Evolutionary conservation across 2,888 invertebrate genomes (phyloP).

Genomic region (Cheilosia soror): DNA sequence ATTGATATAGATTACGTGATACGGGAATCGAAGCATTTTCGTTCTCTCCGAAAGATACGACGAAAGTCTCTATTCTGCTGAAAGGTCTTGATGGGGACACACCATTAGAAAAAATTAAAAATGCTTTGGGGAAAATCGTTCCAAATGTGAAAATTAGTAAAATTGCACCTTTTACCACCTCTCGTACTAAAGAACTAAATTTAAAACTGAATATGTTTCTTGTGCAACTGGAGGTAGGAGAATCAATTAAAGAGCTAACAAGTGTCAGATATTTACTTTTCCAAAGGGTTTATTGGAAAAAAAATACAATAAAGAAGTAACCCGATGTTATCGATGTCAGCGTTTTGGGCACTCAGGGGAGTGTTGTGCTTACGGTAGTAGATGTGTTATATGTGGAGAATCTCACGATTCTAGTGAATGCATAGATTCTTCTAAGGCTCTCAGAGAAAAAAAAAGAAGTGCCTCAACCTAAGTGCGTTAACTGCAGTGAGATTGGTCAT

Average conservation of each 20-base stretch:
- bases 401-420: conserved; percentile 13
- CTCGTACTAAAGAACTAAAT: conserved; percentile 17
- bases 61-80: conserved; percentile 28
- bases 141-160: conserved; percentile 30
- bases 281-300: conserved; percentile 19
- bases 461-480: conserved; percentile 4
- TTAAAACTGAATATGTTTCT: conserved; percentile 29
- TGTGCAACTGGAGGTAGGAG: conserved; percentile 26
- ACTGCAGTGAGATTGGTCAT: conserved; percentile 8
- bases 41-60: conserved; percentile 16
- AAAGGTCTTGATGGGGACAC: conserved; percentile 42
- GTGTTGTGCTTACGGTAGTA: conserved; percentile 17
- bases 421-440: conserved; percentile 1
- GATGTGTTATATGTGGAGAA: conserved; percentile 27
- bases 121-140: conserved; percentile 3
- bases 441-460: conserved; percentile 11
- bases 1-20: conserved; percentile 15
- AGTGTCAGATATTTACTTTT: no score
- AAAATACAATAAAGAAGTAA: conserved; percentile 6
- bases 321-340: conserved; percentile 21
- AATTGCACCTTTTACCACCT: conserved; percentile 23
- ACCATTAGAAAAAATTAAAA: conserved; percentile 3
- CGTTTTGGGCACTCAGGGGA: conserved; percentile 18
- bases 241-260: no score
- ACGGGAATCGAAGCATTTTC: conserved; percentile 19